A percentile compares a stretch with the other conserved stretches of the same genome.
Conservation (phyloP, 2,113 vertebrate genomes). For the Illadopsis cleaveri region DNA sequence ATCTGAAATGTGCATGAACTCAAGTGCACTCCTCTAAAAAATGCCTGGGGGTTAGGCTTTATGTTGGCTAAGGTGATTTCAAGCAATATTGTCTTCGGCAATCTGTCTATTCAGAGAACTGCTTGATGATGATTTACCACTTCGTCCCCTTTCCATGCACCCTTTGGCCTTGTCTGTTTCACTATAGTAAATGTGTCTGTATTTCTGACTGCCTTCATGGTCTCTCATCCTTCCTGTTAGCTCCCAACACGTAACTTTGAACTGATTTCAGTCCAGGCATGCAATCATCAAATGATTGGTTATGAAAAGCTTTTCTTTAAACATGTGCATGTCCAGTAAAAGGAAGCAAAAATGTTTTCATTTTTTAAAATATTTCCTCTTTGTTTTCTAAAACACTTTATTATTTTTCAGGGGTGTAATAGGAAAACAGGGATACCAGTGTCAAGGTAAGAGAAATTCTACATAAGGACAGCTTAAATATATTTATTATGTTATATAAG, state of each 20-base stretch:
- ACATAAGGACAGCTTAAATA: background rate
- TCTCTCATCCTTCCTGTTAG: background rate
- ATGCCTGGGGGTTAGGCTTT: background rate
- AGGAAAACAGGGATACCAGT: slow-evolving; percentile 99
- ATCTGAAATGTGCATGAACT: background rate
- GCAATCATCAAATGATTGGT: background rate
- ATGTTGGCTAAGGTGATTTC: background rate
- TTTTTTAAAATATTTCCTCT: background rate
- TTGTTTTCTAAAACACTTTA: slow-evolving; percentile 33
- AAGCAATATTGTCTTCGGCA: background rate
- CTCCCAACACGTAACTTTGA: background rate
- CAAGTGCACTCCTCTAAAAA: background rate
- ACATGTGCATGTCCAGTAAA: background rate
- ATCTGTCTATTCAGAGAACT: background rate
- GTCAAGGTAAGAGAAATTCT: slow-evolving; percentile 89
- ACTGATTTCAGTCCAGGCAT: background rate
- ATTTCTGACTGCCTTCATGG: background rate
- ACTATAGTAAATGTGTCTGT: background rate
- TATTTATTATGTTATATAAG: background rate
- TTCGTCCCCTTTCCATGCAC: background rate
- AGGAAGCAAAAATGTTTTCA: background rate
- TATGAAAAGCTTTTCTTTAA: background rate
- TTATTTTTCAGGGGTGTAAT: slow-evolving; percentile 92
- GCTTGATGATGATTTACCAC: background rate
- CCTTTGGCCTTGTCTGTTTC: background rate